Evolutionary conservation across 2,113 vertebrate species (phyloP).

Genomic region (Cottus gobio): DNA sequence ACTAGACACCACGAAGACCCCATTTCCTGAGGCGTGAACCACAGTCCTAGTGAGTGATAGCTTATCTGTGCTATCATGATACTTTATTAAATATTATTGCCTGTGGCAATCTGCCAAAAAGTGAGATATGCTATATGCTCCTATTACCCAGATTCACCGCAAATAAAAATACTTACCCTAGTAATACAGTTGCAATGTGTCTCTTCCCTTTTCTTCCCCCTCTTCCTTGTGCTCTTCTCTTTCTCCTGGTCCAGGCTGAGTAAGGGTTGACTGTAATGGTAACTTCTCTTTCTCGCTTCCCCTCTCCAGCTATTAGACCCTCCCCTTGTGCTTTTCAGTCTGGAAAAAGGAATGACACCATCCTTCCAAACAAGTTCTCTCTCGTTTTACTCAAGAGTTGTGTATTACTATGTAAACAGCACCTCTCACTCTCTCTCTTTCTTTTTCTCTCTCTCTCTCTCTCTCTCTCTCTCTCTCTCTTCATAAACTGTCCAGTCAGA

Average conservation of each 20-base stretch:
- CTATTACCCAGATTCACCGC: neutral
- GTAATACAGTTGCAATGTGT: slow-evolving; percentile 35
- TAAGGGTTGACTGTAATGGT: slow-evolving; percentile 64
- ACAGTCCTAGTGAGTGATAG: neutral
- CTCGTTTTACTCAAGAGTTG: slow-evolving; percentile 79
- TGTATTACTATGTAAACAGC: slow-evolving; percentile 81
- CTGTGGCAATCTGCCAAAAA: slow-evolving; percentile 1
- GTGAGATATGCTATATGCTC: neutral
- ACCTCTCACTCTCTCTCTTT: slow-evolving; percentile 53
- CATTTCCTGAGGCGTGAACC: neutral
- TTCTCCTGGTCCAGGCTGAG: slow-evolving; percentile 41
- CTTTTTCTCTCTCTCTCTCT: slow-evolving; percentile 21
- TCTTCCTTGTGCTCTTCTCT: slow-evolving; percentile 58
- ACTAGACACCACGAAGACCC: neutral
- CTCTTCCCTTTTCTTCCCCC: slow-evolving; percentile 37
- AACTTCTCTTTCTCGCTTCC: slow-evolving; percentile 72
- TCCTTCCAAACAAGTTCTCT: slow-evolving; percentile 85
- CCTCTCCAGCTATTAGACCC: slow-evolving; percentile 74
- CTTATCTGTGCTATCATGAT: slow-evolving; percentile 2
- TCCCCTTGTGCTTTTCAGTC: slow-evolving; percentile 77
- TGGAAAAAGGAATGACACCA: slow-evolving; percentile 85
- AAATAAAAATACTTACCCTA: slow-evolving; percentile 55
- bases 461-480: slow-evolving; percentile 20
- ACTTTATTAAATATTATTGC: slow-evolving; percentile 58
- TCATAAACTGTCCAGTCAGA: slow-evolving; percentile 64